These are phyloP conservation scores for Noctua janthe DNA, from an alignment of 2,888 invertebrate genomes.

Conservation along the genomic window DNA sequence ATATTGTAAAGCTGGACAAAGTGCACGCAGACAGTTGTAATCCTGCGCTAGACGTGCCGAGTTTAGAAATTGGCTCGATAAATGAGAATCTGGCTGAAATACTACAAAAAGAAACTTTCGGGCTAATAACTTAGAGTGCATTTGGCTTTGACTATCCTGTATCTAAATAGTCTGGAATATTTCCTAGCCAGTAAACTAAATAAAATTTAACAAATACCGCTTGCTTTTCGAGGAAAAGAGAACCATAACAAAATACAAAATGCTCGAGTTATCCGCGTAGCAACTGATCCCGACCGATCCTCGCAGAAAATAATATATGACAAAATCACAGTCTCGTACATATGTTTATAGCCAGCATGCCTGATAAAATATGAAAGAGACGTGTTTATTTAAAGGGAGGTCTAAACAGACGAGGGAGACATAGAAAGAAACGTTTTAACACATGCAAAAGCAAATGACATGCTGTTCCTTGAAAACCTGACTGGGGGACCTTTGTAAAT, in stretches of 20 bases:
- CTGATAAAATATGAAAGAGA: slow-evolving; percentile 45
- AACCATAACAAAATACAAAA: slow-evolving; percentile 16
- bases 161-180: neutral
- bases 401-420: slow-evolving; percentile 3
- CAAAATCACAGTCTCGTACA: slow-evolving; percentile 23
- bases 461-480: slow-evolving; percentile 35
- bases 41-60: slow-evolving; percentile 20
- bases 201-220: neutral
- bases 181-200: neutral
- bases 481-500: slow-evolving; percentile 26
- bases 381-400: slow-evolving; percentile 36
- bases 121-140: slow-evolving; percentile 2
- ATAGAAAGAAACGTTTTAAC: slow-evolving; percentile 11
- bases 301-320: slow-evolving; percentile 12
- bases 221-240: neutral
- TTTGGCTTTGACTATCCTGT: neutral
- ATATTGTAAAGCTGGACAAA: slow-evolving; percentile 44
- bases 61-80: slow-evolving; percentile 32
- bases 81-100: slow-evolving; percentile 11
- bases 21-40: slow-evolving; percentile 20
- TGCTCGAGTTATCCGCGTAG: neutral
- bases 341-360: slow-evolving; percentile 10
- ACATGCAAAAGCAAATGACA: slow-evolving; percentile 48
- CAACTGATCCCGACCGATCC: neutral
- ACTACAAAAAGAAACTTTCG: slow-evolving; percentile 13